Evolutionary conservation across 1,140 invertebrate genomes (phyloP), one percentile per base, ranked within the genome.

Genomic region (Hycleus phaleratus): DNA sequence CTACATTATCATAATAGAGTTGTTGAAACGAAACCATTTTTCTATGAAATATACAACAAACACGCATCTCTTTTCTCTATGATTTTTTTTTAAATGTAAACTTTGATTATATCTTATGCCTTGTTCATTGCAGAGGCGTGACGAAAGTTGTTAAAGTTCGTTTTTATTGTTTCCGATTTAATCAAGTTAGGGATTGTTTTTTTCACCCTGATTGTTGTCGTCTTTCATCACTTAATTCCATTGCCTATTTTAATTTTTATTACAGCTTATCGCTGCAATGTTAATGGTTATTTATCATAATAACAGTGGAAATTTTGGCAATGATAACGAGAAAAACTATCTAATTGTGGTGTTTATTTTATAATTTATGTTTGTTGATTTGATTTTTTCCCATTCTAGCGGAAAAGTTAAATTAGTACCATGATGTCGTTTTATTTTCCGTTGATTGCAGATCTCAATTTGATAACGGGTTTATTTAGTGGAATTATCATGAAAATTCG

Each of bases 111-210:
- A 53, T 56, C 51, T 53, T 53, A 56, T 52, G 39, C 26, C 54
- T 32, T 32, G 54, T 60, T 48, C 25, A 57, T 48, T 56, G 53
- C 11, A 51, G 43, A 56, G 59, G 53, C 59, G 59, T 60, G 59
- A 60, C 59, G 59, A 58, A 58, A 61, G 55, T 58, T 58, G 55
- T 61, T 61, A 40, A 62, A 62, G 56, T 62, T 62, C 50, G 46
- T 51, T 62, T 32, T 59, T 62, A 62, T 62, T 62, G 60, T 62
- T 62, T 58, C 56, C 60, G 60, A 62, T 62, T 62, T 62, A 62
- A 62, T 62, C 60, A 59, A 62, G 56, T 62, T 62, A 59, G 60
- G 49, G 56, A 55, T 58, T 32, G 32, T 62, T 62, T 62, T 62
- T 62, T 58, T 32, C 7, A 32, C 32, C 18, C 18, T 18, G 18